These are phyloP conservation scores for Corydoras maculifer DNA, from an alignment of 2,113 vertebrate species.

Conservation along the genomic window DNA sequence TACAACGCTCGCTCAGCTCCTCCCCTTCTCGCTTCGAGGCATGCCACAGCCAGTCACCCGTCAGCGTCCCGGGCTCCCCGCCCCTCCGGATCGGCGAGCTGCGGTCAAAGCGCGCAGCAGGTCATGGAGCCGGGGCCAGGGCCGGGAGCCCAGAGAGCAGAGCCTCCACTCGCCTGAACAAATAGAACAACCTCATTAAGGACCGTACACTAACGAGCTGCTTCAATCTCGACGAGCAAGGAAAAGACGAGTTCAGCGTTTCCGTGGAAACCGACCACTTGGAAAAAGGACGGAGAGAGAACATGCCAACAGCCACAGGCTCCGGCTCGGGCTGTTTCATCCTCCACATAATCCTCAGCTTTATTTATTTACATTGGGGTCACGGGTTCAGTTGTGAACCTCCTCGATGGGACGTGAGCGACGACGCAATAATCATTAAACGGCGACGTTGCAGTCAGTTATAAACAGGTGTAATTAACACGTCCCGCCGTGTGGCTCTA, in stretches of 20 bases:
- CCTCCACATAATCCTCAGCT: too few relatives aligned
- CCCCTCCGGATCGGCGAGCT: conserved; percentile 78
- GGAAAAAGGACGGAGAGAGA: neutral
- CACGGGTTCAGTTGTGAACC: too few relatives aligned
- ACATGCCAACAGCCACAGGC: too few relatives aligned
- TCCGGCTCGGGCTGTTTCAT: too few relatives aligned
- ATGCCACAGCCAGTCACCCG: conserved; percentile 84
- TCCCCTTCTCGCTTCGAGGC: conserved; percentile 84
- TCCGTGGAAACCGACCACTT: neutral
- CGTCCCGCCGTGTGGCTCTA: too few relatives aligned
- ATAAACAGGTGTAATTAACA: too few relatives aligned
- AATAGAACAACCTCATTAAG: conserved; percentile 62
- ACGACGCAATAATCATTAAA: too few relatives aligned
- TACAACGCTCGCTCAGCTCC: conserved; percentile 91
- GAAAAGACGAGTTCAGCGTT: too few relatives aligned
- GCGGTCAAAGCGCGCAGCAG: conserved; percentile 65
- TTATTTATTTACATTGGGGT: too few relatives aligned
- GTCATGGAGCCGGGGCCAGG: conserved; percentile 60
- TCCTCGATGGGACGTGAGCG: too few relatives aligned
- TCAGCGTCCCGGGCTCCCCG: conserved; percentile 83
- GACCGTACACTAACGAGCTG: conserved; percentile 10
- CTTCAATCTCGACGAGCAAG: neutral
- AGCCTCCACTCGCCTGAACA: conserved; percentile 80
- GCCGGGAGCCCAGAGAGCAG: conserved; percentile 71
- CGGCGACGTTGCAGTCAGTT: too few relatives aligned